Base-by-base conservation (phyloP, 2,888 invertebrate genomes). In the Mycogona germanica region DNA sequence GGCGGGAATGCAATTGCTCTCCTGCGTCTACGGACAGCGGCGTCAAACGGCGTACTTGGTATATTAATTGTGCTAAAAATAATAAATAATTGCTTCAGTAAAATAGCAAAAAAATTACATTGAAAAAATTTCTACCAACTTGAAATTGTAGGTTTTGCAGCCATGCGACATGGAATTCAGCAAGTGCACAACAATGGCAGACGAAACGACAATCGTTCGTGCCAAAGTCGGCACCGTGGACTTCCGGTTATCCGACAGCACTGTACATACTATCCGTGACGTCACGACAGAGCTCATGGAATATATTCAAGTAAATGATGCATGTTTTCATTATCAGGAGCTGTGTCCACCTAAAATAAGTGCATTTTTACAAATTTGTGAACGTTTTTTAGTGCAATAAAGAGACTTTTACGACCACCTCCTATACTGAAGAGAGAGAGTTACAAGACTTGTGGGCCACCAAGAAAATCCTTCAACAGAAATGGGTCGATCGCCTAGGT, bases 221-320 rank as follows among this genome's bases (percentile, higher is more conserved):
- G 69, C 79, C 25, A 75, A 76, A 1, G 73, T 85, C 6, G 82
- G 82, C 1, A 76, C 80, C 19, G 71, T 87, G 17, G 79, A 83
- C 63, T 64, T 87, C 14, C 81, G 82, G 62, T 68, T 87, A 7
- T 82, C 84, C 45, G 78, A 82, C 4, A 78, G 81, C 49, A 81
- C 82, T 1, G 76, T 87, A 0, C 81, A 82, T 61, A 82, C 84
- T 14, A 70, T 84, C 37, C 75, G 77, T 61, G 81, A 74, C 59
- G 73, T 75, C 55, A 55, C 57, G 2, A 59, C 62, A n/a, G 61
- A 66, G 59, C 55, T 69, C 56, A 64, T 54, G 6, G 42, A 53
- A 17, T 37, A 38, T 19, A 23, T 49, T n/a, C 35, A 49, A 28
- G 49, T 49, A 19, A 6, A 3, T 3, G 12, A 12, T 29, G 12